A percentile compares a stretch with the other conserved stretches of the same genome.
Conservation (phyloP, 2,888 invertebrate species). For the Rotaria sp. region DNA sequence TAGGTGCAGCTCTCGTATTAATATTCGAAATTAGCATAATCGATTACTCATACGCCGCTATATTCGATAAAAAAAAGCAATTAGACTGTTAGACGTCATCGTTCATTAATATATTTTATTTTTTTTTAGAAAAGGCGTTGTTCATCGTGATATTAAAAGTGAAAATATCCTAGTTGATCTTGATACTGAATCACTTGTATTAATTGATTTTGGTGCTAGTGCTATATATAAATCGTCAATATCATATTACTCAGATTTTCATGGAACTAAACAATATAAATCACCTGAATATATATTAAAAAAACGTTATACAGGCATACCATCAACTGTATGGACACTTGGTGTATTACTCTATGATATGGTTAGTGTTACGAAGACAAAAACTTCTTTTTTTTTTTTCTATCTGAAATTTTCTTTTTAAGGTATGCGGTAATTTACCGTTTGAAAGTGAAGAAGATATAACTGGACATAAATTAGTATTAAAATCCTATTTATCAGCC, state of each 20-base stretch:
- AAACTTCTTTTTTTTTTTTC: not conserved
- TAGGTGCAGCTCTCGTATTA: too few species aligned
- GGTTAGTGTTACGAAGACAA: slow-evolving; percentile 49
- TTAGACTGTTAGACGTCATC: too few species aligned
- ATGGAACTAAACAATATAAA: slow-evolving; percentile 63
- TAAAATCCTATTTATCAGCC: slow-evolving; percentile 44
- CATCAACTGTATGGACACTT: slow-evolving; percentile 63
- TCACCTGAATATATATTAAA: slow-evolving; percentile 63
- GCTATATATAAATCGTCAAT: slow-evolving; percentile 57
- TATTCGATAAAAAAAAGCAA: too few species aligned
- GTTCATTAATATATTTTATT: too few species aligned
- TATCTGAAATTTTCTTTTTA: not conserved
- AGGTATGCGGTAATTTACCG: slow-evolving; percentile 33
- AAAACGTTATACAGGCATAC: slow-evolving; percentile 59
- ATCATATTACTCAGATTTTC: slow-evolving; percentile 61
- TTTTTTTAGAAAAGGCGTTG: slow-evolving; percentile 56
- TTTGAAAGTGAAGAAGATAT: slow-evolving; percentile 40
- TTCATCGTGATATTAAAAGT: slow-evolving; percentile 62
- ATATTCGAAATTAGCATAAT: too few species aligned
- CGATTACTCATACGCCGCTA: too few species aligned
- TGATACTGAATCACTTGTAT: slow-evolving; percentile 58
- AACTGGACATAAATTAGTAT: slow-evolving; percentile 51
- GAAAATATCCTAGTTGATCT: slow-evolving; percentile 63
- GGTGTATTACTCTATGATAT: slow-evolving; percentile 63
- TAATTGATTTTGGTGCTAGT: slow-evolving; percentile 64